Base-by-base conservation (phyloP, 2,888 invertebrate genomes). In the Drosophila barbarae region DNA sequence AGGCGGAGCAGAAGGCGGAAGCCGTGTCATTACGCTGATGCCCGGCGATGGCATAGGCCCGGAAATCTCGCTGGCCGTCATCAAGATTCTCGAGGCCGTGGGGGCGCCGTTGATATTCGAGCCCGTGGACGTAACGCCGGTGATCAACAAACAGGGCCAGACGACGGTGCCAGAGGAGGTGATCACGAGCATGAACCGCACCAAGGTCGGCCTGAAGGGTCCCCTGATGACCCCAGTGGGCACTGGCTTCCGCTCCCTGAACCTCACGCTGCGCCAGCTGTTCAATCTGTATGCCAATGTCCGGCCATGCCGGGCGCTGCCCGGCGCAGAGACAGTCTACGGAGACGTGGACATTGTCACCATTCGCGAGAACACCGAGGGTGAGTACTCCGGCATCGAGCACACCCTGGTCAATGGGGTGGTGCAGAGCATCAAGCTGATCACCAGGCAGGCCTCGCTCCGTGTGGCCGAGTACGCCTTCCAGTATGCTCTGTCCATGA, bases 21-120 rank as follows among this genome's bases (percentile, higher is more conserved):
- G 41, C 6, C 69, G 73, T 2, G 41, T 56, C 12, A 44, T 98
- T 73, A 99, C 99, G 2, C 91, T 99, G 57, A 99, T 99, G 85
- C 98, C 99, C 28, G 99, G 99, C 35, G 98, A 99, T 92, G 99
- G 99, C 58, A 99, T 99, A 87, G 99, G 99, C 0, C 99, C 99
- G 0, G 99, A 99, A 91, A 99, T 99, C 85, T 98, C 99, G 0
- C 94, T 94, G 35, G 94, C 99, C 54, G 99, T 99, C 9, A 96
- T 98, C 90, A 95, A 98, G 90, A 98, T 98, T 74, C 98, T 99
- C 87, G 92, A 93, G 74, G 94, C 96, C 61, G 97, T 98, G 28
- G 93, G 95, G 88, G 98, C 97, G 69, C 99, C 99, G 1, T 94
- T 99, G 73, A 94, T 95, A 87, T 99, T 99, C 97, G 99, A 99